Evolutionary conservation across 2,888 invertebrate species (phyloP).

Genomic region (Luperina nickerlii): DNA sequence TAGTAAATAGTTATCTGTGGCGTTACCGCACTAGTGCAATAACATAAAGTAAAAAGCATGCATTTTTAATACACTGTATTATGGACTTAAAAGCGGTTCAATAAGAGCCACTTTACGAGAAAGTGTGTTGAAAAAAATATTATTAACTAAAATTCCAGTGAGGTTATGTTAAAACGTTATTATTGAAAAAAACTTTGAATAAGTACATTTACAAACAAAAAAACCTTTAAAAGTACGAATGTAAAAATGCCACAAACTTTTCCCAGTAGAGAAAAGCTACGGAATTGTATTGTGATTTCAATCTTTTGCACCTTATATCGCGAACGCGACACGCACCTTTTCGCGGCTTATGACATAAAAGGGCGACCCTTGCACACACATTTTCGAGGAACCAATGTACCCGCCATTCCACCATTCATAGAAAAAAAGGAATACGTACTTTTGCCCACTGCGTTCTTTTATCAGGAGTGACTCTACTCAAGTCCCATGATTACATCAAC

Average conservation of each 20-base stretch:
- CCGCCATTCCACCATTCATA: not conserved
- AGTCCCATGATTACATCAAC: not conserved
- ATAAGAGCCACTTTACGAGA: too few species aligned
- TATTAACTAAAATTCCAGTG: too few species aligned
- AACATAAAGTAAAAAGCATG: too few species aligned
- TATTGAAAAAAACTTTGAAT: not conserved
- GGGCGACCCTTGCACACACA: not conserved
- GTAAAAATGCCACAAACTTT: too few species aligned
- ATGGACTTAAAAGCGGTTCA: too few species aligned
- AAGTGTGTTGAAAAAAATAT: not conserved
- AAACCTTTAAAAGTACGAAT: too few species aligned
- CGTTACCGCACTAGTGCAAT: too few species aligned
- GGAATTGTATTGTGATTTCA: not conserved
- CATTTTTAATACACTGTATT: too few species aligned
- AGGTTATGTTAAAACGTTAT: not conserved
- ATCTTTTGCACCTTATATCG: not conserved
- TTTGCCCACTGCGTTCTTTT: too few species aligned
- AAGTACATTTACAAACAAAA: not conserved
- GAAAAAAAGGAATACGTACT: not conserved
- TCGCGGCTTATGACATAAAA: not conserved
- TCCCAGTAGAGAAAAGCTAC: not conserved
- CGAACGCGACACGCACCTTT: too few species aligned
- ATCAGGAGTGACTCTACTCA: too few species aligned
- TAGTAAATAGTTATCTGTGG: too few species aligned
- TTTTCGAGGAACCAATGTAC: not conserved